Evolutionary conservation across 1,140 invertebrate genomes (phyloP), one percentile per base, ranked within the genome.

Genomic region (Octopus bimaculoides): DNA sequence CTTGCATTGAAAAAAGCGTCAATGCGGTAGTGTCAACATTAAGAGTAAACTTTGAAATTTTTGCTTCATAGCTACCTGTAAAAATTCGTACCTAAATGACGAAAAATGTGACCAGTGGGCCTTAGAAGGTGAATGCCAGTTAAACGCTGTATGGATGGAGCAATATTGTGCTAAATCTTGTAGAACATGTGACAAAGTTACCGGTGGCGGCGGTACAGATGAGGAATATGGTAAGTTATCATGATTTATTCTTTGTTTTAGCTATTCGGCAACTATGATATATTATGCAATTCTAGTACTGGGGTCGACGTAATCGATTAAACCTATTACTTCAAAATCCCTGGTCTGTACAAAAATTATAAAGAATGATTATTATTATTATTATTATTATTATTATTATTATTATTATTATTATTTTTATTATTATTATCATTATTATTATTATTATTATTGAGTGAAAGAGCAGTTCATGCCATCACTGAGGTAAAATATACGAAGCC

Each of bases 31-130:
- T 41, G 26, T 41, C 26, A 41, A 41, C 26, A 41, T 41, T 41
- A 41, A 41, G 2, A 41, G 26, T 41, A 41, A 41, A 41, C 26
- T 41, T 3, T 41, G 26, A 41, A 41, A 41, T 75, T 61, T 20
- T 54, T 79, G 75, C 69, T 78, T n/a, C 20, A 4, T 69, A 86
- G 85, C 79, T 20, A 74, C 81, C 17, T 86, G 86, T 79, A 82
- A 80, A 17, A 84, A 87, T 77, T 61, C 80, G 17, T 85, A 81
- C 76, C 52, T 75, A 14, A 71, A 71, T 20, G 61, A 69, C 41
- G 82, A 81, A 26, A 86, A 86, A 81, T 88, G 87, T 81, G n/a
- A 79, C 26, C 79, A 78, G 10, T 88, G 87, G 87, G 78, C 74
- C 6, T 71, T 81, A 56, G 66, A 82, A 7, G 86, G 86, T 4